phyloP scores from a whole-genome alignment of 2,113 vertebrate genomes.

The Phaetusa simplex region DNA sequence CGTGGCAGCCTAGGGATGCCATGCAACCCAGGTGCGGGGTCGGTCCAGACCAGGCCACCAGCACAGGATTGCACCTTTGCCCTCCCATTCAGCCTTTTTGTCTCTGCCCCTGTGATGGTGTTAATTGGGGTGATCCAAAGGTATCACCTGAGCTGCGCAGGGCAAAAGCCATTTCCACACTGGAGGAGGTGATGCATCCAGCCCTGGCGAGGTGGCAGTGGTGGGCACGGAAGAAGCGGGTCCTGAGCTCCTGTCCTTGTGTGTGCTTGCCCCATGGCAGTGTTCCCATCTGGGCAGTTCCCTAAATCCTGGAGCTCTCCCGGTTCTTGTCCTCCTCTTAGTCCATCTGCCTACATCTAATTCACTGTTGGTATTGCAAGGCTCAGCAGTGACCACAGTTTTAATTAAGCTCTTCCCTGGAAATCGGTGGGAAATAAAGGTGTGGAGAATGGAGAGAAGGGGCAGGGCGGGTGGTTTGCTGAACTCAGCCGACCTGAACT shows the following conservation, averaged over 20 bases:
- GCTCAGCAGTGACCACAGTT: background rate
- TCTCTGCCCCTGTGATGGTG: background rate
- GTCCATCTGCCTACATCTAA: background rate
- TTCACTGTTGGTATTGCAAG: background rate
- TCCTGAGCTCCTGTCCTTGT: background rate
- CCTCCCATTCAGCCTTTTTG: background rate
- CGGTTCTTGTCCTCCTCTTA: background rate
- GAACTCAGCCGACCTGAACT: rapidly evolving
- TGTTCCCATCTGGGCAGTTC: background rate
- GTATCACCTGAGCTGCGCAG: rapidly evolving
- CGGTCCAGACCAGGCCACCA: background rate
- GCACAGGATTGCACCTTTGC: background rate
- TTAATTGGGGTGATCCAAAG: background rate
- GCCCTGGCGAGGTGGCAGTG: background rate
- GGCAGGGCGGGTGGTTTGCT: background rate
- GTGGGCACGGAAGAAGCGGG: rapidly evolving
- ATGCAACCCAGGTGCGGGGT: background rate
- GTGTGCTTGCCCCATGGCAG: rapidly evolving
- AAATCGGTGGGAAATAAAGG: background rate
- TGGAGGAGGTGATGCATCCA: rapidly evolving
- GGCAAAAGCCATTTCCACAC: background rate
- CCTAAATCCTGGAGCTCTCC: background rate
- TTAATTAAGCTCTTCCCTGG: background rate
- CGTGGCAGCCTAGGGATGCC: background rate
- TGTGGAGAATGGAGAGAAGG: background rate